These are phyloP conservation scores for Encarsia formosa DNA, from an alignment of 2,888 invertebrate species.

Conservation along the genomic window DNA sequence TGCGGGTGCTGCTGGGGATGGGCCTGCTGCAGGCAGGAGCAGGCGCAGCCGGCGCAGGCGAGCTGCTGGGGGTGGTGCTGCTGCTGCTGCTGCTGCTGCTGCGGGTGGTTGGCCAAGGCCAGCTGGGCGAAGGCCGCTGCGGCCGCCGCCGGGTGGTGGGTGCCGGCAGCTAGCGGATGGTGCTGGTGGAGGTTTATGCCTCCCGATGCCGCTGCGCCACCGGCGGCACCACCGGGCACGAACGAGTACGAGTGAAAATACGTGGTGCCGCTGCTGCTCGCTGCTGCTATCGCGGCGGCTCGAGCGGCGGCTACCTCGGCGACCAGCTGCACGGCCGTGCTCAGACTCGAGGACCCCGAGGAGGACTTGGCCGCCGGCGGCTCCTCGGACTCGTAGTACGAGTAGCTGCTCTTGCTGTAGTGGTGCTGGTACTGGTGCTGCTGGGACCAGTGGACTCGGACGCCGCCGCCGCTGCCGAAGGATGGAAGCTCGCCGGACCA, in stretches of 20 bases:
- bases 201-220: slow-evolving; percentile 41
- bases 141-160: slow-evolving; percentile 38
- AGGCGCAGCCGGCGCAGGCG: slow-evolving; percentile 23
- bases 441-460: slow-evolving; percentile 30
- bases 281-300: slow-evolving; percentile 22
- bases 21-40: slow-evolving; percentile 28
- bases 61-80: slow-evolving; percentile 21
- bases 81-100: slow-evolving; percentile 5
- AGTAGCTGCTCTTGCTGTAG: slow-evolving; percentile 6
- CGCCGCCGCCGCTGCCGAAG: slow-evolving; percentile 30
- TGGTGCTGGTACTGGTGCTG: slow-evolving; percentile 3
- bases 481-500: slow-evolving; percentile 40
- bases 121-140: slow-evolving; percentile 27
- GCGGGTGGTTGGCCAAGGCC: slow-evolving; percentile 22
- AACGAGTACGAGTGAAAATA: slow-evolving; percentile 52
- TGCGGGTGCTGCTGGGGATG: slow-evolving; percentile 43
- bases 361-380: slow-evolving; percentile 17
- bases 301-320: slow-evolving; percentile 37
- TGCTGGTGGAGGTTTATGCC: slow-evolving; percentile 10
- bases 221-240: slow-evolving; percentile 50
- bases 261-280: slow-evolving; percentile 48
- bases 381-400: slow-evolving; percentile 6
- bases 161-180: slow-evolving; percentile 28
- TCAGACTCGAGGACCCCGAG: slow-evolving; percentile 31
- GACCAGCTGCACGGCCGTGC: slow-evolving; percentile 28